Conservation (phyloP, 2,888 invertebrate species). For the Argyra leucocephala region DNA sequence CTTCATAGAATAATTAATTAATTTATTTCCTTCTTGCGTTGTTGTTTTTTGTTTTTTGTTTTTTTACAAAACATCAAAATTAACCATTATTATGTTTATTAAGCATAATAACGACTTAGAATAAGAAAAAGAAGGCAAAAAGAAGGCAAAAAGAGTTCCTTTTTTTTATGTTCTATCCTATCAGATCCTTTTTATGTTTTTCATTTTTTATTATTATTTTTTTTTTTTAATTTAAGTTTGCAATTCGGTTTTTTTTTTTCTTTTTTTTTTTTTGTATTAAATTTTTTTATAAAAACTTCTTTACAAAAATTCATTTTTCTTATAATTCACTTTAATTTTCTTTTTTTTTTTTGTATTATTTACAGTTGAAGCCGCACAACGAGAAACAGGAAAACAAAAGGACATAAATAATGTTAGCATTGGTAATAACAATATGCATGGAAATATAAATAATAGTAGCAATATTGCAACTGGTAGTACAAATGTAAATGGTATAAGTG, state of each 20-base stretch:
- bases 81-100: no score
- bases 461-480: not conserved
- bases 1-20: no score
- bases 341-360: not conserved
- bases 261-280: not conserved
- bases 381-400: conserved; percentile 9
- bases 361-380: not conserved
- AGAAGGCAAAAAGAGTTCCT: no score
- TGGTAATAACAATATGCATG: not conserved
- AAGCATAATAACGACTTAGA: no score
- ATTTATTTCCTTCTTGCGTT: no score
- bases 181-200: no score
- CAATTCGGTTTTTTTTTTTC: not conserved
- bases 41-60: no score
- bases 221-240: not conserved
- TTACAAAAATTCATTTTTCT: not conserved
- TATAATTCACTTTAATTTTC: not conserved
- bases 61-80: no score
- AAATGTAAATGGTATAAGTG: not conserved
- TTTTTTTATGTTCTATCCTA: no score
- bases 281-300: not conserved
- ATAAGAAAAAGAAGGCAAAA: no score
- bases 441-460: conserved; percentile 1
- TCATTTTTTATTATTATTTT: no score
- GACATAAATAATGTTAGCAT: conserved; percentile 2